Conservation (phyloP, 2,113 vertebrate species). For the Anser cygnoides region DNA sequence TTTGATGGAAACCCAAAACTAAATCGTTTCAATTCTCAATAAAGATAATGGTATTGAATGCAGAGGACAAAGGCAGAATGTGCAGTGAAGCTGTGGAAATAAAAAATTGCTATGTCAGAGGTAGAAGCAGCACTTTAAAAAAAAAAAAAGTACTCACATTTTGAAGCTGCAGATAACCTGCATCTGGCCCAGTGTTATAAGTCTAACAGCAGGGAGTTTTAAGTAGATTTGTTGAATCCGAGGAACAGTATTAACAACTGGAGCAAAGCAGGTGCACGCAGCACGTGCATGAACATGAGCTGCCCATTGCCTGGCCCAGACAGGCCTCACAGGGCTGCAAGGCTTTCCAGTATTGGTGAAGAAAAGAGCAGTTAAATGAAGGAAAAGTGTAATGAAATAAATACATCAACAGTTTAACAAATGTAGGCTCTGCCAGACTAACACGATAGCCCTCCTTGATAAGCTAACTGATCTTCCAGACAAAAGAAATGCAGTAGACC, state of each 20-base stretch:
- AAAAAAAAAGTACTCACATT: accelerated
- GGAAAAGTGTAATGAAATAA: neutral
- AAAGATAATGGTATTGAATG: neutral
- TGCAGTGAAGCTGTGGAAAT: neutral
- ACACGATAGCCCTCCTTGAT: neutral
- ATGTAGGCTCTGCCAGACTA: neutral
- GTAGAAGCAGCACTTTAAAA: neutral
- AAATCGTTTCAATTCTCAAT: neutral
- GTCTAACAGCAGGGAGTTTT: neutral
- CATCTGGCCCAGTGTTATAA: neutral
- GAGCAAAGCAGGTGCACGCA: neutral
- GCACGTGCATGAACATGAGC: neutral
- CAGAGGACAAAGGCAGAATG: neutral
- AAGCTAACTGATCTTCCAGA: conserved; percentile 19
- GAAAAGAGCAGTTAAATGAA: neutral
- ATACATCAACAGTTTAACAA: neutral
- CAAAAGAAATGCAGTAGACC: neutral
- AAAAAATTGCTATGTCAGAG: neutral
- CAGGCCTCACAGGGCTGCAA: neutral
- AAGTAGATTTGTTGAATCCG: neutral
- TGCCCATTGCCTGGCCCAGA: neutral
- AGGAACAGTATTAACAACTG: neutral
- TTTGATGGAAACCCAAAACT: neutral
- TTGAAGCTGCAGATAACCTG: neutral
- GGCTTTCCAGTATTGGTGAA: neutral